These are phyloP conservation scores for Dicentrarchus labrax DNA, from an alignment of 2,113 vertebrate genomes.

Conservation along the genomic window DNA sequence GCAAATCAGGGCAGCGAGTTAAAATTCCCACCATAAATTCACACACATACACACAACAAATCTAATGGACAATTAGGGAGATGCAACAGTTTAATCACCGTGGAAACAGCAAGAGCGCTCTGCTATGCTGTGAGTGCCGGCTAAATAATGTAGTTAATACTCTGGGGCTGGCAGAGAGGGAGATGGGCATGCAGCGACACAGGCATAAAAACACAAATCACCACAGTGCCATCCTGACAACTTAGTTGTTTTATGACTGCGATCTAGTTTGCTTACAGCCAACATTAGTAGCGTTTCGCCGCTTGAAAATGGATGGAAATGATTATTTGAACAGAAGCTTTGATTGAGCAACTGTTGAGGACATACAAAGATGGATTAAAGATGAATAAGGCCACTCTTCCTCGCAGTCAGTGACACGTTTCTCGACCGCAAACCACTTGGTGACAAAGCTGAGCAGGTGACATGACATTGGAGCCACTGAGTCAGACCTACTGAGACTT, in stretches of 20 bases:
- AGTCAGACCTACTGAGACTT: not conserved
- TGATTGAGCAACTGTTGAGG: not conserved
- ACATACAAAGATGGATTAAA: slow-evolving; percentile 4
- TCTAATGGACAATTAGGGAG: slow-evolving; percentile 45
- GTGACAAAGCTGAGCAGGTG: slow-evolving; percentile 11
- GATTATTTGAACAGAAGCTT: slow-evolving; percentile 8
- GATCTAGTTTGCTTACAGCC: slow-evolving; percentile 8
- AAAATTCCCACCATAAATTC: slow-evolving; percentile 3
- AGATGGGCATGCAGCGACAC: slow-evolving; percentile 5
- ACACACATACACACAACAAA: not conserved
- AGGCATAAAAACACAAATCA: slow-evolving; percentile 40
- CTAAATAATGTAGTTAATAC: slow-evolving; percentile 38
- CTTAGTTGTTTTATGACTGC: slow-evolving; percentile 13
- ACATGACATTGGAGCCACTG: slow-evolving; percentile 1
- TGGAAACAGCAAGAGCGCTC: slow-evolving; percentile 55
- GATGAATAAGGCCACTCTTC: not conserved
- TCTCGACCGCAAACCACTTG: not conserved
- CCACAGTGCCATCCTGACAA: slow-evolving; percentile 9
- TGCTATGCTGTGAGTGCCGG: not conserved
- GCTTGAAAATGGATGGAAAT: slow-evolving; percentile 18
- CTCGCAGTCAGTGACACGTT: not conserved
- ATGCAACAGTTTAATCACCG: slow-evolving; percentile 56
- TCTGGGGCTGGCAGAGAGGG: slow-evolving; percentile 19
- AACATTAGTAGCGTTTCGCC: slow-evolving; percentile 12
- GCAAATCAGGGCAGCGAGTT: slow-evolving; percentile 16